Evolutionary conservation across 2,888 invertebrate species (phyloP).

Genomic region (Volucella inanis): DNA sequence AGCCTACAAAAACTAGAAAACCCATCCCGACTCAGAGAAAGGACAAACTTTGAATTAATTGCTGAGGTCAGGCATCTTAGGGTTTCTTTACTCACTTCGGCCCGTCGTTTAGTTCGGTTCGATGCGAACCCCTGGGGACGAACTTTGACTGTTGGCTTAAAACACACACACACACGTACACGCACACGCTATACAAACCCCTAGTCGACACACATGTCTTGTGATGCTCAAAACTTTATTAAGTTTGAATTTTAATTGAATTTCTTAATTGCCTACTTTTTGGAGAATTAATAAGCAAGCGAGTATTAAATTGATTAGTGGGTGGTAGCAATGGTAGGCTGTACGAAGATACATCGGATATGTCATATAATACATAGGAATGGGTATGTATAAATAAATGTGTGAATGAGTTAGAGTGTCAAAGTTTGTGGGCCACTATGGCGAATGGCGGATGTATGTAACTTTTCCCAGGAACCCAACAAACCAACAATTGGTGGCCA

Average conservation of each 20-base stretch:
- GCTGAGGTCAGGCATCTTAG: constrained; percentile 70
- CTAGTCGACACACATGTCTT: neutral
- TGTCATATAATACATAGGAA: too few species aligned
- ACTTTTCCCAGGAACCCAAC: neutral
- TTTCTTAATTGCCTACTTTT: constrained; percentile 66
- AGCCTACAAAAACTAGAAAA: neutral
- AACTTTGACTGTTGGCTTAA: constrained; percentile 33
- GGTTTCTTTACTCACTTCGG: constrained; percentile 11
- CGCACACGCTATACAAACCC: constrained; percentile 15
- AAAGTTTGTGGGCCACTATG: constrained; percentile 6
- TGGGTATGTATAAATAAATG: neutral
- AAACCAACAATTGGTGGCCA: constrained; percentile 62
- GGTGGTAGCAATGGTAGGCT: too few species aligned
- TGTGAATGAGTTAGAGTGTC: neutral
- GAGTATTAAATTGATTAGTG: constrained; percentile 55
- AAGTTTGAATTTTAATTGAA: constrained; percentile 75
- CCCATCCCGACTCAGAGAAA: constrained; percentile 43
- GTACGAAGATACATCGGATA: too few species aligned
- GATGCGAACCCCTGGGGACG: constrained; percentile 22
- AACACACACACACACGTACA: neutral
- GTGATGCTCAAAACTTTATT: constrained; percentile 50
- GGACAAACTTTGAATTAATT: constrained; percentile 74
- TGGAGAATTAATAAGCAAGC: constrained; percentile 59
- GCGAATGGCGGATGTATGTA: constrained; percentile 24
- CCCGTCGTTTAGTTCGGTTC: constrained; percentile 45